A percentile compares a stretch with the other conserved stretches of the same genome.
Conservation (phyloP, 2,113 vertebrate species). For the Heloderma charlesbogerti region DNA sequence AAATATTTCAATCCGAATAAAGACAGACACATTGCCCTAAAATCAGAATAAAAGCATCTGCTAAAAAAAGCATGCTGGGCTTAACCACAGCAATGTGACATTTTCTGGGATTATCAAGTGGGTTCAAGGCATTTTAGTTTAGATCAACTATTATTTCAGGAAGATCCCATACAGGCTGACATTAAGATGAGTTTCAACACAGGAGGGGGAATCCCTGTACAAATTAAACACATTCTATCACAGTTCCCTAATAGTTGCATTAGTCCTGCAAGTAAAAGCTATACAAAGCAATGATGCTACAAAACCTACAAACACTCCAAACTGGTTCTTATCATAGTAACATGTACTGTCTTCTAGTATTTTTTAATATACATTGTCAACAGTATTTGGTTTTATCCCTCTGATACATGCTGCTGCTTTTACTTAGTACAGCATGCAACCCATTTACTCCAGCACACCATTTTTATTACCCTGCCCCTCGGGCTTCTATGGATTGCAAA, state of each 20-base stretch:
- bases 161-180: background rate
- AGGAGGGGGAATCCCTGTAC: conserved; percentile 21
- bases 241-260: background rate
- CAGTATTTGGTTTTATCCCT: background rate
- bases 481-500: background rate
- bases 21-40: background rate
- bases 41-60: conserved; percentile 18
- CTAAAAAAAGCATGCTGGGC: background rate
- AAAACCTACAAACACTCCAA: background rate
- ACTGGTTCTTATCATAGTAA: background rate
- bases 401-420: background rate
- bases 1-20: background rate
- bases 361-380: background rate
- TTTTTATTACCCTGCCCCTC: background rate
- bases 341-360: background rate
- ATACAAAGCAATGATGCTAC: background rate
- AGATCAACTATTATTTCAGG: background rate
- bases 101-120: background rate
- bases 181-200: background rate
- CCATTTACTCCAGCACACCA: background rate
- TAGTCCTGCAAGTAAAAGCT: background rate
- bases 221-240: conserved; percentile 24
- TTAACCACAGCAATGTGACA: background rate
- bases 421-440: background rate
- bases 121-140: background rate